phyloP scores from a whole-genome alignment of 2,888 invertebrate species.

The Conops quadrifasciatus region DNA sequence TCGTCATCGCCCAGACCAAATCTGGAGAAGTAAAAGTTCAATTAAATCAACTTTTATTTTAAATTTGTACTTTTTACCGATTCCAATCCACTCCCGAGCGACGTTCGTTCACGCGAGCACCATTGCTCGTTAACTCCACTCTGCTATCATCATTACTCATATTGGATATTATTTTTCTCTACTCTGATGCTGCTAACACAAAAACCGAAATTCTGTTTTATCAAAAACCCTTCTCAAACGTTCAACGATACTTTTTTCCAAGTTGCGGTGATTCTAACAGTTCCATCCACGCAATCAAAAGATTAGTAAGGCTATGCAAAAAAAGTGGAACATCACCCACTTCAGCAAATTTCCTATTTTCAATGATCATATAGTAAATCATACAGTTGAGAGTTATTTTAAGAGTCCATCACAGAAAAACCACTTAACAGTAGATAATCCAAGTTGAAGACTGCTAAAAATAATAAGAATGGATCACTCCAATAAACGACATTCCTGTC shows the following conservation, averaged over 20 bases:
- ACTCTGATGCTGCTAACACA: background rate
- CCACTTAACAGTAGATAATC: background rate
- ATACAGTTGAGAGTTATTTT: background rate
- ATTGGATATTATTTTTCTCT: background rate
- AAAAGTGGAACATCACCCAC: background rate
- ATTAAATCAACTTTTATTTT: background rate
- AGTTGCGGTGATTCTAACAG: slow-evolving; percentile 17
- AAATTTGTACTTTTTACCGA: slow-evolving; percentile 32
- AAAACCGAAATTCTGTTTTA: background rate
- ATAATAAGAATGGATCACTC: background rate
- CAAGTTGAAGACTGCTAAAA: background rate
- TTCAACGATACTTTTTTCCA: background rate
- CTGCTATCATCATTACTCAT: slow-evolving; percentile 9
- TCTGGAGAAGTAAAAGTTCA: background rate
- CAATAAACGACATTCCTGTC: too few species aligned
- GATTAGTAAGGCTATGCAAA: slow-evolving; percentile 1
- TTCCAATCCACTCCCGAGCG: slow-evolving; percentile 47
- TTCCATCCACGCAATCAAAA: slow-evolving; percentile 22
- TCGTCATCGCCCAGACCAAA: slow-evolving; percentile 61
- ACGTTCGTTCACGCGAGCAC: slow-evolving; percentile 31
- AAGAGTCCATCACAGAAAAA: background rate
- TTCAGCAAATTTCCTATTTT: background rate
- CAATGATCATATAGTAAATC: background rate
- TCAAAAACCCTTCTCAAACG: background rate
- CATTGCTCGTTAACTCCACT: slow-evolving; percentile 3